Evolutionary conservation across 2,113 vertebrate genomes (phyloP), one percentile per base, ranked within the genome.

Genomic region (Malurus elegans): DNA sequence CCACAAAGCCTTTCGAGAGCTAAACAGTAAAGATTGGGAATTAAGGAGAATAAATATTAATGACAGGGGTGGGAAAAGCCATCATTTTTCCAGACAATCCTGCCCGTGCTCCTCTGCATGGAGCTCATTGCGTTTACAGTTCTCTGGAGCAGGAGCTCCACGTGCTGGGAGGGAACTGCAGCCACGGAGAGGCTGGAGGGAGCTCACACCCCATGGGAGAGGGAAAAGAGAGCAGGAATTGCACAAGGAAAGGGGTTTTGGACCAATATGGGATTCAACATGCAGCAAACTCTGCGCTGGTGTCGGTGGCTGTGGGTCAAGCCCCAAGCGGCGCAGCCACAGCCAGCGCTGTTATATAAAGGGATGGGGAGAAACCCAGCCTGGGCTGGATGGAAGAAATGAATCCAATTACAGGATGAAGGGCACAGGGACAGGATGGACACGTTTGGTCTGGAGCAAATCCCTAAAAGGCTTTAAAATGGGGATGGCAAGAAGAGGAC

Each of bases 401-500:
- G 54, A 97, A 97, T 97, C 95, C 96, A 96, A 96, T 97, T 97
- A 97, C 40, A 76, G 93, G 95, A 95, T 96, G 95, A 97, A 97
- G 94, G 93, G 71, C 92, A 93, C 56, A 79, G 91, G 66, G 79
- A 95, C 65, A 60, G 84, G 88, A 91, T n/a, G 76, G 73, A 92
- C 57, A 50, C 17, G 0, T 94, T 91, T 93, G 94, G 84, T 62
- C 24, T 66, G 90, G 38, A 96, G 80, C 71, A 95, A 95, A 95
- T 95, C 93, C 67, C 29, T 32, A 0, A 29, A 28, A 86, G 71
- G 74, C 58, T 95, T 97, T 86, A 47, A 62, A 83, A 84, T 66
- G 88, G 58, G 66, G 40, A 42, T 1, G 32, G 73, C n/a, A 11
- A 57, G 76, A 48, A 18, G 11, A 50, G 29, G 74, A 51, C 4